Conservation (phyloP, 1,140 invertebrate species). For the Eupristina koningsbergeri region DNA sequence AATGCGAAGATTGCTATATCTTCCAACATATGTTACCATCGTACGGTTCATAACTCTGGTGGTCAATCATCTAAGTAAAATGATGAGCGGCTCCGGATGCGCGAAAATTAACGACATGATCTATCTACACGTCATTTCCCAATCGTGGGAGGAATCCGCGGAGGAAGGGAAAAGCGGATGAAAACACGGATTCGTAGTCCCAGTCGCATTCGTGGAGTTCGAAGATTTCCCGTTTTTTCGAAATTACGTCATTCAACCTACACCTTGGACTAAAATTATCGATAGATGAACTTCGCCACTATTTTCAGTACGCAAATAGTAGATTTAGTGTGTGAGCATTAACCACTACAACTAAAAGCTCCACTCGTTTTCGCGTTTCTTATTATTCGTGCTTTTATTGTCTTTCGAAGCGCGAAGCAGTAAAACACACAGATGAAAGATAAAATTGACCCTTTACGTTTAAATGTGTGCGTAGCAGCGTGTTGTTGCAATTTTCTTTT, state of each 20-base stretch:
- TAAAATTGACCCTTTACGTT: neutral
- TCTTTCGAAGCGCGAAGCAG: neutral
- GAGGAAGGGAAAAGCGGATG: neutral
- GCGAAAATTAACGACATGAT: neutral
- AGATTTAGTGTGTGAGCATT: conserved; percentile 27
- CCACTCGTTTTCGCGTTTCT: neutral
- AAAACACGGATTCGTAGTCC: neutral
- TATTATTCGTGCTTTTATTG: neutral
- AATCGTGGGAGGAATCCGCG: neutral
- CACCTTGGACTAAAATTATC: conserved; percentile 69
- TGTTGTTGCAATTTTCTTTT: too few species aligned
- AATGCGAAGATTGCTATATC: neutral
- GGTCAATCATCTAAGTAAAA: neutral
- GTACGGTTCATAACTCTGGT: neutral
- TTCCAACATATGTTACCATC: neutral
- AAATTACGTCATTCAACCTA: conserved; percentile 67
- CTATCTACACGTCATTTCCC: neutral
- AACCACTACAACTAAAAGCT: neutral
- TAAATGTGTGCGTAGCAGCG: too few species aligned
- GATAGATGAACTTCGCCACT: conserved; percentile 61
- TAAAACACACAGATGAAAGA: neutral
- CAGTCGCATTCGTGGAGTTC: too few species aligned
- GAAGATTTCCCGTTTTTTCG: conserved; percentile 56
- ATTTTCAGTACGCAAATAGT: conserved; percentile 60
- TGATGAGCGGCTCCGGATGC: too few species aligned